Evolutionary conservation across 2,888 invertebrate species (phyloP).

Genomic region (Dione juno): DNA sequence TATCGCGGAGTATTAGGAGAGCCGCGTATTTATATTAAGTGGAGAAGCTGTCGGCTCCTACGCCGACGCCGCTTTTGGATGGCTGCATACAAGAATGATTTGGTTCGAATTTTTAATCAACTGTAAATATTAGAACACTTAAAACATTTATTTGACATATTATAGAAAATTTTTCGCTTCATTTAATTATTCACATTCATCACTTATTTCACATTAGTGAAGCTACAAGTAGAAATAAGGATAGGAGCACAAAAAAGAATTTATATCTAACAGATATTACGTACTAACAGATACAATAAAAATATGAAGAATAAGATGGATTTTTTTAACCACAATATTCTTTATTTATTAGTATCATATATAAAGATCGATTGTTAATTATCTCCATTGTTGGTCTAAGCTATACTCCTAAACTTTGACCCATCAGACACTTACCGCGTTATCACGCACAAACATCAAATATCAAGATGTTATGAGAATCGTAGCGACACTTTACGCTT

Average conservation of each 20-base stretch:
- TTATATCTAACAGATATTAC: no score
- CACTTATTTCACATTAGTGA: no score
- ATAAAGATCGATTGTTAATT: neutral
- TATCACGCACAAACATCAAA: neutral
- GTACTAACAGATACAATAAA: no score
- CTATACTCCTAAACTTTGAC: neutral
- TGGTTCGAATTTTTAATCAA: conserved; percentile 44
- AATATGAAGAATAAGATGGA: no score
- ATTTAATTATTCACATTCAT: no score
- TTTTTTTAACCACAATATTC: no score
- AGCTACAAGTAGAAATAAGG: neutral
- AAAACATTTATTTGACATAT: no score
- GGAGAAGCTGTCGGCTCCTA: conserved; percentile 81
- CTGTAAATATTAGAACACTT: no score
- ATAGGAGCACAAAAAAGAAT: neutral
- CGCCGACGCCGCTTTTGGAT: conserved; percentile 73
- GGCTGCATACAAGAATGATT: conserved; percentile 71
- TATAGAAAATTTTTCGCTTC: no score
- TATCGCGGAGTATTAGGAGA: conserved; percentile 74
- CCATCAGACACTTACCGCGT: no score
- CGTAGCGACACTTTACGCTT: conserved; percentile 77
- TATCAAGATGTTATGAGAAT: conserved; percentile 62
- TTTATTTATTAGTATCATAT: neutral
- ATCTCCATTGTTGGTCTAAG: neutral
- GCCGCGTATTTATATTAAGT: conserved; percentile 82